Conservation (phyloP, 2,888 invertebrate species). For the Bembecia ichneumoniformis region DNA sequence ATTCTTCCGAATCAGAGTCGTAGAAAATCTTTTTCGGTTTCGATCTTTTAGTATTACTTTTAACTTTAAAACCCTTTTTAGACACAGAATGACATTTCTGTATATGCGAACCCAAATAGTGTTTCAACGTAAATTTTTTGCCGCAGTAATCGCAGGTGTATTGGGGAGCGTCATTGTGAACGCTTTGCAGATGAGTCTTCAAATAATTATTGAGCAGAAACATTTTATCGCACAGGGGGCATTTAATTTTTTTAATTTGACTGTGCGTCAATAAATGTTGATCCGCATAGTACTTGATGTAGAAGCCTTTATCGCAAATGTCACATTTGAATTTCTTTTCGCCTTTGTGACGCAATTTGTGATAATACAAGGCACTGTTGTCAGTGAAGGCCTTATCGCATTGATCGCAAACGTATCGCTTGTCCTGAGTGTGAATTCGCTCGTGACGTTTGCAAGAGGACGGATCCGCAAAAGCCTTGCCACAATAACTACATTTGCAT, state of each 20-base stretch:
- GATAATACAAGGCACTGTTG: conserved; percentile 14
- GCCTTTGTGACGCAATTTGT: conserved; percentile 17
- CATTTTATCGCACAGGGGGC: conserved; percentile 15
- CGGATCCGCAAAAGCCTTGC: conserved; percentile 21
- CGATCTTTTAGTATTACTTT: too few species aligned
- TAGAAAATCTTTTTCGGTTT: too few species aligned
- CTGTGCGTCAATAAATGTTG: conserved; percentile 6
- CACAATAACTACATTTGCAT: conserved; percentile 18
- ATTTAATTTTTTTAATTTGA: conserved; percentile 8
- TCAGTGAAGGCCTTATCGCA: conserved; percentile 24
- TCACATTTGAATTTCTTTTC: conserved; percentile 13
- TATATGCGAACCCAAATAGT: background rate
- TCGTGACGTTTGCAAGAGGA: conserved; percentile 21
- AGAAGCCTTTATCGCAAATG: conserved; percentile 15
- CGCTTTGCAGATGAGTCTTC: too few species aligned
- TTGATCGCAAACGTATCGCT: conserved; percentile 18
- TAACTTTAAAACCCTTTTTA: too few species aligned
- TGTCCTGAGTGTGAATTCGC: conserved; percentile 23
- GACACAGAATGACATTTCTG: conserved; percentile 5
- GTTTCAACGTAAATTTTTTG: conserved; percentile 3
- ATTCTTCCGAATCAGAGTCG: too few species aligned
- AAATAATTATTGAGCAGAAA: conserved; percentile 7
- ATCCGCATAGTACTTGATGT: background rate
- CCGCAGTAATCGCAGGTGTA: background rate
- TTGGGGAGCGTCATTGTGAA: too few species aligned